Evolutionary conservation across 2,888 invertebrate genomes (phyloP).

Genomic region (Athetis lepigone): DNA sequence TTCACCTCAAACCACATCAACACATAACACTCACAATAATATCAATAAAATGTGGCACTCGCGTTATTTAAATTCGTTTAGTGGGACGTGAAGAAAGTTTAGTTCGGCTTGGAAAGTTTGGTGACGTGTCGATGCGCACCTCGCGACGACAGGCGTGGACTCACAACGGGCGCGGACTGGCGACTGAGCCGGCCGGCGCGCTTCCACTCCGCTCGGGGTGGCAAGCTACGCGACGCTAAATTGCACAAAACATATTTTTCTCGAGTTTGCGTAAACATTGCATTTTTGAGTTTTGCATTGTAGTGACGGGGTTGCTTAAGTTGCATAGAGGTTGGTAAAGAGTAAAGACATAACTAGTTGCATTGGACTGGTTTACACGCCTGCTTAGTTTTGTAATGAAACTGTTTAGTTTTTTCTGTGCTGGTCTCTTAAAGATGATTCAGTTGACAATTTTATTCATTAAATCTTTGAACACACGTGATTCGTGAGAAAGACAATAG

Average conservation of each 20-base stretch:
- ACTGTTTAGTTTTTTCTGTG: not conserved
- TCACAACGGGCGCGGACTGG: conserved; percentile 71
- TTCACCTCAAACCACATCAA: conserved; percentile 85
- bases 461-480: too few species aligned
- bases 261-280: conserved; percentile 33
- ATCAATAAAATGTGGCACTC: conserved; percentile 66
- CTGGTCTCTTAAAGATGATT: not conserved
- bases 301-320: conserved; percentile 6
- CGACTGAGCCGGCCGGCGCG: conserved; percentile 80
- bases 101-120: conserved; percentile 83
- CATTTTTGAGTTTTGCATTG: conserved; percentile 32
- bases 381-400: not conserved
- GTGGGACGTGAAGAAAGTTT: conserved; percentile 78
- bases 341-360: conserved; percentile 17
- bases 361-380: conserved; percentile 5
- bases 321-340: conserved; percentile 26
- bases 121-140: conserved; percentile 77
- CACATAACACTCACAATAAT: conserved; percentile 79
- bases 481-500: too few species aligned
- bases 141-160: conserved; percentile 61
- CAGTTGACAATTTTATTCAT: not conserved
- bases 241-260: conserved; percentile 37
- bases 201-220: conserved; percentile 70
- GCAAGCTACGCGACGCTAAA: conserved; percentile 43
- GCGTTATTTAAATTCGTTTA: conserved; percentile 62